phyloP scores from a whole-genome alignment of 2,888 invertebrate genomes.

The Nycteola revayana region DNA sequence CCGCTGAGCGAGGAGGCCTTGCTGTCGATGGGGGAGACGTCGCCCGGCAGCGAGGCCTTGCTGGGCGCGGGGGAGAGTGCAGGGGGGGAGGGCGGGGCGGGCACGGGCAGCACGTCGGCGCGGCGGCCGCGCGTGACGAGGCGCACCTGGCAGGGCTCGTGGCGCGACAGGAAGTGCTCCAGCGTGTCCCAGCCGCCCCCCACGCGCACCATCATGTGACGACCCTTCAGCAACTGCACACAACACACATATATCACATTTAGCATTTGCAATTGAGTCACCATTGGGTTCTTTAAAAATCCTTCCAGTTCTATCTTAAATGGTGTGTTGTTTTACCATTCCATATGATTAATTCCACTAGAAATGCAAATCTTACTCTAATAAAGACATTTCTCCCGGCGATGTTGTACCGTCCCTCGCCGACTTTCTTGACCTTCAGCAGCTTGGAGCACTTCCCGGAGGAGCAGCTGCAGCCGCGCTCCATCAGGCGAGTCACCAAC shows the following conservation, averaged over 20 bases:
- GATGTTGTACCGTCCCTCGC: constrained; percentile 93
- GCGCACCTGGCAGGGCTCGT: constrained; percentile 92
- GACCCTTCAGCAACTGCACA: constrained; percentile 90
- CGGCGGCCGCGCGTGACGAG: constrained; percentile 72
- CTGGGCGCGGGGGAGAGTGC: constrained; percentile 45
- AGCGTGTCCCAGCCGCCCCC: constrained; percentile 97
- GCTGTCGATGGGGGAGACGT: constrained; percentile 52
- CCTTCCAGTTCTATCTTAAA: no score
- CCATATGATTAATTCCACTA: no score
- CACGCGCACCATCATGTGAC: constrained; percentile 98
- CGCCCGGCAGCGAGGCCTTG: constrained; percentile 42
- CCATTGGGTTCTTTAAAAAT: no score
- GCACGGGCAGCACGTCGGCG: constrained; percentile 53
- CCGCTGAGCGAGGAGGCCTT: constrained; percentile 58
- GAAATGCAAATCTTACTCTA: no score
- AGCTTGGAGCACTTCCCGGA: constrained; percentile 87
- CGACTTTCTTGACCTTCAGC: constrained; percentile 89
- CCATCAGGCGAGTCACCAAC: constrained; percentile 86
- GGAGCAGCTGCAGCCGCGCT: constrained; percentile 88
- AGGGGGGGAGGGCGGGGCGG: constrained; percentile 17
- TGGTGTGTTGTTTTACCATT: no score
- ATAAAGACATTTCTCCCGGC: constrained; percentile 94
- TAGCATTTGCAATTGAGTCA: no score
- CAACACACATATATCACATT: background rate
- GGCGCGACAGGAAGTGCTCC: constrained; percentile 94